Evolutionary conservation across 2,888 invertebrate genomes (phyloP).

Genomic region (Spodoptera picta): DNA sequence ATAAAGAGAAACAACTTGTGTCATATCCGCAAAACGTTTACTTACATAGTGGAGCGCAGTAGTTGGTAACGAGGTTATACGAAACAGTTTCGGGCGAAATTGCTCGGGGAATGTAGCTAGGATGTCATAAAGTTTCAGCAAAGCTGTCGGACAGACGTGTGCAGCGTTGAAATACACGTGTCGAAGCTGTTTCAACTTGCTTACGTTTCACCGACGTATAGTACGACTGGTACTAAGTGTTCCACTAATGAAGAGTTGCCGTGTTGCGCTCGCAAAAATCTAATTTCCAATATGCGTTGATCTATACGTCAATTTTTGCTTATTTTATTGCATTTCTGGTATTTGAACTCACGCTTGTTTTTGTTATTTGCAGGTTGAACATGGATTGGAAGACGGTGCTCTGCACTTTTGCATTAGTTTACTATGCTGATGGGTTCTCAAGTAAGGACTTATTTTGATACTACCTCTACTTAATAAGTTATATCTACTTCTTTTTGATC

Average conservation of each 20-base stretch:
- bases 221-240: conserved; percentile 50
- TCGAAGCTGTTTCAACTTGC: conserved; percentile 74
- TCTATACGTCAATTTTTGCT: conserved; percentile 17
- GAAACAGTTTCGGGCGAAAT: conserved; percentile 81
- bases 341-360: conserved; percentile 20
- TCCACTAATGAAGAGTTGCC: conserved; percentile 41
- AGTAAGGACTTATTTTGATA: conserved; percentile 71
- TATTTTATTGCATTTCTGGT: conserved; percentile 28
- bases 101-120: conserved; percentile 79
- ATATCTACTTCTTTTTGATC: background rate
- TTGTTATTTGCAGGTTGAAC: conserved; percentile 73
- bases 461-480: background rate
- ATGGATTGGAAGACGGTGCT: conserved; percentile 83
- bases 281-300: conserved; percentile 32
- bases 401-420: conserved; percentile 71
- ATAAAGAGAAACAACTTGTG: conserved; percentile 80
- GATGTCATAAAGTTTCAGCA: conserved; percentile 84
- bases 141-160: conserved; percentile 78
- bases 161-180: conserved; percentile 77
- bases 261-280: conserved; percentile 20
- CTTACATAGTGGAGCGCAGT: conserved; percentile 74
- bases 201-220: conserved; percentile 65
- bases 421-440: conserved; percentile 82
- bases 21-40: conserved; percentile 80
- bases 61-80: conserved; percentile 85